Percentiles rank a stretch among this genome's conserved stretches.
These are phyloP conservation scores for Trigoniulus corallinus DNA, from an alignment of 1,140 invertebrate genomes.

Conservation along the genomic window DNA sequence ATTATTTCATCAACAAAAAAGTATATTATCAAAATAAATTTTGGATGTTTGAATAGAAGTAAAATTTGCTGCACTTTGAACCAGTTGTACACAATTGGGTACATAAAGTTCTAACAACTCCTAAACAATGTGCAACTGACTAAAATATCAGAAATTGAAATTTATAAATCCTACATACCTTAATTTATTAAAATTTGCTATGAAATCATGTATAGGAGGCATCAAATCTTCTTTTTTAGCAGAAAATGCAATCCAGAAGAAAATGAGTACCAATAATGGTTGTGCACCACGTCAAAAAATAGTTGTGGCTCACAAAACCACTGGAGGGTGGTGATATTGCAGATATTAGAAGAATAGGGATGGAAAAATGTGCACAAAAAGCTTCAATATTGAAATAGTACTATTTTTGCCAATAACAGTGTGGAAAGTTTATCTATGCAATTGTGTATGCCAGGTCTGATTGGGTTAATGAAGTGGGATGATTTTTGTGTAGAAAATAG, in stretches of 20 bases:
- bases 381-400: background rate
- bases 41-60: background rate
- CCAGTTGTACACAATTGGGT: background rate
- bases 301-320: background rate
- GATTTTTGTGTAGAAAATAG: too few species aligned
- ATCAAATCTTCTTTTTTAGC: background rate
- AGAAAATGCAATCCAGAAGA: background rate
- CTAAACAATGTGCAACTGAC: background rate
- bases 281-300: background rate
- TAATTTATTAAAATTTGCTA: background rate
- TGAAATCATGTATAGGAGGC: background rate
- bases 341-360: background rate
- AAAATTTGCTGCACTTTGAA: background rate
- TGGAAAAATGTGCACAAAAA: background rate
- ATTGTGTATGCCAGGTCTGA: background rate
- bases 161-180: background rate
- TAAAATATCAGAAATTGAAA: background rate
- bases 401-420: background rate
- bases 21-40: background rate
- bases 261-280: background rate
- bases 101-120: background rate
- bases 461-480: too few species aligned
- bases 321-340: background rate
- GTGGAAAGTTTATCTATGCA: background rate
- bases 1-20: too few species aligned